A percentile compares a stretch with the other conserved stretches of the same genome.
phyloP scores from a whole-genome alignment of 2,113 vertebrate species.

The Dicerorhinus sumatrensis region DNA sequence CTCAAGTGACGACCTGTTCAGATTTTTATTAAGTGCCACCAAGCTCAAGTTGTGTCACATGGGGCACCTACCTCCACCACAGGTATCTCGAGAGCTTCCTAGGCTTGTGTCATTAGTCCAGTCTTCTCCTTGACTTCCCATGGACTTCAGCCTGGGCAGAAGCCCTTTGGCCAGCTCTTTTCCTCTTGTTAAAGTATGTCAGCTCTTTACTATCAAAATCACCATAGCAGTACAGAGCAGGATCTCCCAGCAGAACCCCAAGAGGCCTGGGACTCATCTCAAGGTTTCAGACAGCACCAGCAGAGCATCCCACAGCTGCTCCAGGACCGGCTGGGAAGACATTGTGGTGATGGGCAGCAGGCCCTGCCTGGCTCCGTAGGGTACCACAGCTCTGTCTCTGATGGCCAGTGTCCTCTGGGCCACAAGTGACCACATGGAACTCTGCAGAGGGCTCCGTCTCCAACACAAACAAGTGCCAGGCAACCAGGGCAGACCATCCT shows the following conservation, averaged over 20 bases:
- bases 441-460: not conserved
- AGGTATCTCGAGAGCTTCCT: fast-evolving
- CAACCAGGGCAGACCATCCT: fast-evolving
- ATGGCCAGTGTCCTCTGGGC: not conserved
- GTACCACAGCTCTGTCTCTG: not conserved
- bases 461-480: not conserved
- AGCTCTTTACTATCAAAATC: not conserved
- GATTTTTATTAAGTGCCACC: not conserved
- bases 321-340: not conserved
- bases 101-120: fast-evolving
- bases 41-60: not conserved
- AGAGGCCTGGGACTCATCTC: not conserved
- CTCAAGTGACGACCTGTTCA: not conserved
- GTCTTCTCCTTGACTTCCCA: not conserved
- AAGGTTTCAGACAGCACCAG: no score
- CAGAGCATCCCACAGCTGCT: not conserved
- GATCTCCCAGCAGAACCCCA: not conserved
- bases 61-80: no score
- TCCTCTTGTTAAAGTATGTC: not conserved
- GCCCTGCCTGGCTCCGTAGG: not conserved
- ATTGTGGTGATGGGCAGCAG: not conserved
- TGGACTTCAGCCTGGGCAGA: not conserved
- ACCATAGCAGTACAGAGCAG: fast-evolving
- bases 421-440: fast-evolving
- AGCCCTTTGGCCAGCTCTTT: not conserved